These are phyloP conservation scores for Tringa solitaria DNA, from an alignment of 2,113 vertebrate genomes.

Conservation along the genomic window DNA sequence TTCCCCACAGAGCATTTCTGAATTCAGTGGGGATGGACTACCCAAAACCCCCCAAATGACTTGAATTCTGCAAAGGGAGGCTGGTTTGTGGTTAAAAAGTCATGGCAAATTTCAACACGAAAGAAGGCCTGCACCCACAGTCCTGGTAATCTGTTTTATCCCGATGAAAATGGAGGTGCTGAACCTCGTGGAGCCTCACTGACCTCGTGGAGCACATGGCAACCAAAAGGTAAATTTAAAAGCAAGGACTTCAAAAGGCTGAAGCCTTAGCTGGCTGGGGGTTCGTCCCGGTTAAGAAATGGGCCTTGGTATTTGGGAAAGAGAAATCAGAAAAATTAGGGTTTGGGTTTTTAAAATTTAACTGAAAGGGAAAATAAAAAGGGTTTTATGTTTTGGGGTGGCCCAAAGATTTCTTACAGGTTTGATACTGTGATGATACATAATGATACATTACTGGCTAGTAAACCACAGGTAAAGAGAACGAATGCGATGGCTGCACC, in stretches of 20 bases:
- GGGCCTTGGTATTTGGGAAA: neutral
- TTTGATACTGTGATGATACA: neutral
- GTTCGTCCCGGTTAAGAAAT: neutral
- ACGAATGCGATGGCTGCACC: neutral
- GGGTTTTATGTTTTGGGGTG: neutral
- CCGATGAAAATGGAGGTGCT: neutral
- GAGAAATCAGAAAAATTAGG: neutral
- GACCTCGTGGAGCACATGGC: accelerated
- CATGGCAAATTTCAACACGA: neutral
- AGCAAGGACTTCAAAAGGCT: neutral
- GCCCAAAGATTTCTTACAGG: neutral
- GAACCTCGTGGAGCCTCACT: neutral
- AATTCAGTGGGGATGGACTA: neutral
- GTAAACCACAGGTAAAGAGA: neutral
- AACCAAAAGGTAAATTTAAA: neutral
- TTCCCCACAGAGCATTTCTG: neutral
- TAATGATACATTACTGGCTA: no score
- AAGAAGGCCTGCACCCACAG: neutral
- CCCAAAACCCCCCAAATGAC: neutral
- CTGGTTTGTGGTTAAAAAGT: neutral
- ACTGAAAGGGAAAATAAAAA: neutral
- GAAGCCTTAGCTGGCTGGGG: neutral
- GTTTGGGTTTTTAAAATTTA: neutral
- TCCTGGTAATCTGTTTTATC: neutral
- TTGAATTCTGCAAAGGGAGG: neutral